Percentiles rank a stretch among this genome's conserved stretches.
Evolutionary conservation across 2,888 invertebrate genomes (phyloP).

Genomic region (Aphidoletes aphidimyza): DNA sequence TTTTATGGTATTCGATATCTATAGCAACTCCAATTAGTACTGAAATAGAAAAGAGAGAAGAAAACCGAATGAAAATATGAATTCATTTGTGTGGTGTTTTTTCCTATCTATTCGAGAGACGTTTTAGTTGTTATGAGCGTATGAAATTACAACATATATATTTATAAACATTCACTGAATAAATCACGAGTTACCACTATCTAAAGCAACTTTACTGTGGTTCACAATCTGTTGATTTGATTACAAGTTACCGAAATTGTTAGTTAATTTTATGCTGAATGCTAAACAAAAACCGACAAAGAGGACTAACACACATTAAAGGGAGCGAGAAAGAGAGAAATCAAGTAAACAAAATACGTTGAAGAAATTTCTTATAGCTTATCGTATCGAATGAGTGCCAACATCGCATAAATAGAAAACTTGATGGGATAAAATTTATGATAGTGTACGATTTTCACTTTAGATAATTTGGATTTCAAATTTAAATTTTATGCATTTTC

Average conservation of each 20-base stretch:
- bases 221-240: background rate
- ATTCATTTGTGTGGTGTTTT: background rate
- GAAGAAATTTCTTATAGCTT: background rate
- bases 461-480: conserved; percentile 26
- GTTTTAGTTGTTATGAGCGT: background rate
- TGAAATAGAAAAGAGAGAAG: conserved; percentile 61
- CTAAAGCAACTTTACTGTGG: no score
- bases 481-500: background rate
- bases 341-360: background rate
- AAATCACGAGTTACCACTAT: no score
- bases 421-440: conserved; percentile 31
- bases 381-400: background rate
- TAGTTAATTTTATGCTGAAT: background rate
- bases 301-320: background rate
- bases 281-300: background rate
- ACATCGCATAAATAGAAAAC: conserved; percentile 21
- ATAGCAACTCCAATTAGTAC: conserved; percentile 75
- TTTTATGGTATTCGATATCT: conserved; percentile 72
- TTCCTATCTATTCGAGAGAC: no score
- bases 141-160: no score
- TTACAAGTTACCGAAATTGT: conserved; percentile 6
- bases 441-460: conserved; percentile 13
- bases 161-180: no score
- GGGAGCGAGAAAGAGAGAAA: background rate
- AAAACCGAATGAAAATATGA: background rate